Conservation (phyloP, 2,797 vertebrate species). For the Phoxinus dragarum region DNA sequence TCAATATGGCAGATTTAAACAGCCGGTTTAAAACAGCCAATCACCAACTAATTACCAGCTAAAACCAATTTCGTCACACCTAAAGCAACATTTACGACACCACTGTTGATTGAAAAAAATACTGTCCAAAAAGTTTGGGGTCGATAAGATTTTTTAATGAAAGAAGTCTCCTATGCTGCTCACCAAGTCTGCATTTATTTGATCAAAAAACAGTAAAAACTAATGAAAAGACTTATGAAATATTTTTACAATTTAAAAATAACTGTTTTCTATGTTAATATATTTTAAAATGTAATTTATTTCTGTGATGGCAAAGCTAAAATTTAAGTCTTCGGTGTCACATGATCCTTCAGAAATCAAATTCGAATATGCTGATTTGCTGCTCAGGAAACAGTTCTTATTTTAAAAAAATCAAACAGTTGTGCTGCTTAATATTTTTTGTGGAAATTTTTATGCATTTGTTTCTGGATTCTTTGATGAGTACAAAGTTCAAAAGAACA, state of each 20-base stretch:
- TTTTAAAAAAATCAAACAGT: background rate
- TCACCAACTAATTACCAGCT: background rate
- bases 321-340: background rate
- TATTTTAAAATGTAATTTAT: background rate
- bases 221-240: too few relatives aligned
- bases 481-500: background rate
- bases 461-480: background rate
- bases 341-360: background rate
- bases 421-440: background rate
- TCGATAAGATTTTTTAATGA: background rate
- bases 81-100: background rate
- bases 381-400: background rate
- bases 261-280: too few relatives aligned
- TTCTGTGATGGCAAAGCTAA: background rate
- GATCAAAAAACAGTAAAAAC: background rate
- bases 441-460: background rate
- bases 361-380: background rate
- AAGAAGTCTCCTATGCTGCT: background rate
- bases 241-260: too few relatives aligned
- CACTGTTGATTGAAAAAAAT: background rate
- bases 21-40: background rate
- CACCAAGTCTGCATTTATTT: background rate
- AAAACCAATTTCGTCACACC: background rate
- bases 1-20: background rate
- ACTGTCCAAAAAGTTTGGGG: background rate